Base-by-base conservation (phyloP, 1,140 invertebrate genomes). In the Drosophila parvula region DNA sequence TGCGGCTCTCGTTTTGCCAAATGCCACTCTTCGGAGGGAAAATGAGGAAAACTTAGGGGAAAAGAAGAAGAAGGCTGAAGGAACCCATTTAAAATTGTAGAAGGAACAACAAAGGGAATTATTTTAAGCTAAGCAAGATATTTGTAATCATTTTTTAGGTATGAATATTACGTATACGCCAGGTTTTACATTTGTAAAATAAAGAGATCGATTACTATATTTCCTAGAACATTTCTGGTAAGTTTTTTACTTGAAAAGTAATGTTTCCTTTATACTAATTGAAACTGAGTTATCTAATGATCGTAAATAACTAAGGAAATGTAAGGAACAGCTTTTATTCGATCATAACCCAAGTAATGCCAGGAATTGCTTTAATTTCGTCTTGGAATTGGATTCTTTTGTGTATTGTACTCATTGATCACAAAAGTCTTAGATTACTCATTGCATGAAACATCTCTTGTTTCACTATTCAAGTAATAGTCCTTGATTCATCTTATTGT, bases 1-100 rank as follows among this genome's bases (percentile, higher is more conserved):
- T 22, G 28, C 28, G 32, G 32, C 11, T 41, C 32, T 70, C 30
- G 50, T 41, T 30, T 45, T 65, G 53, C 12, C 45, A 57, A 74
- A 64, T 55, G 43, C 40, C 70, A 53, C 28, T 53, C 30, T 51
- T 27, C 7, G 5, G 38, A n/a, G 22, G n/a, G 48, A 10, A 18
- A 45, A 57, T n/a, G 43, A 57, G 28, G 34, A 27, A 44, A 14
- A 11, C 12, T 40, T 28, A 27, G 3, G 12, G 36, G 28, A 38
- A 47, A 41, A 34, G 16, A 56, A 38, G n/a, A 18, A 32, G 16
- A 22, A 43, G 43, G 28, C 18, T 36, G 14, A 43, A 11, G n/a
- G 51, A n/a, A 38, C 4, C 32, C 38, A 36, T 10, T 0, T n/a
- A 27, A 22, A n/a, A 1, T n/a, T 0, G 0, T 4, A n/a, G 9